These are phyloP conservation scores for Solea senegalensis DNA, from an alignment of 2,113 vertebrate species.

Conservation along the genomic window DNA sequence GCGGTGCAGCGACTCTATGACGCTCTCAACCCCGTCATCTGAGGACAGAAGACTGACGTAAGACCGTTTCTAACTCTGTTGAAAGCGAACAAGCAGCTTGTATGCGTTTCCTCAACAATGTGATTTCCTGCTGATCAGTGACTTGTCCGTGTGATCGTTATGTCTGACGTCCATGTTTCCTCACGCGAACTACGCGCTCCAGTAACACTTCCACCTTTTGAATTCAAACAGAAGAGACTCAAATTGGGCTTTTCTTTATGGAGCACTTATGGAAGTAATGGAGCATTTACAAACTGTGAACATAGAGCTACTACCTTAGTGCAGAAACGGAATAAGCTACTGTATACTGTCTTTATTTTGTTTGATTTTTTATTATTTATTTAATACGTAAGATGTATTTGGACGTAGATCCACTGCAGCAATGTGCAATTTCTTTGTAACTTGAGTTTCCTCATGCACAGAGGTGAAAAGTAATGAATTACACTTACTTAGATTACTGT, in stretches of 20 bases:
- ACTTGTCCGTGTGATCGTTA: background rate
- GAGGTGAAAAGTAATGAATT: conserved; percentile 12
- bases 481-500: no score
- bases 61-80: no score
- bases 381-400: conserved; percentile 16
- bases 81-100: background rate
- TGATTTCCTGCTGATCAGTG: background rate
- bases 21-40: conserved; percentile 87
- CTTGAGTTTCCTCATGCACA: conserved; percentile 19
- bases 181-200: no score
- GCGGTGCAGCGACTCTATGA: conserved; percentile 92
- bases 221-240: no score
- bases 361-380: background rate
- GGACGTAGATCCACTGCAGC: conserved; percentile 11
- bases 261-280: no score
- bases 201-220: no score
- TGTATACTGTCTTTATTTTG: no score
- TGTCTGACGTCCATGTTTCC: background rate
- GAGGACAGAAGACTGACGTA: conserved; percentile 31
- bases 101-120: background rate
- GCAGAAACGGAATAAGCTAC: no score
- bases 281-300: no score
- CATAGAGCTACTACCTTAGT: no score
- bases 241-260: no score
- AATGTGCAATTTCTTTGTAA: background rate